Conservation (phyloP, 2,888 invertebrate species). For the Willowsia nigromaculata region DNA sequence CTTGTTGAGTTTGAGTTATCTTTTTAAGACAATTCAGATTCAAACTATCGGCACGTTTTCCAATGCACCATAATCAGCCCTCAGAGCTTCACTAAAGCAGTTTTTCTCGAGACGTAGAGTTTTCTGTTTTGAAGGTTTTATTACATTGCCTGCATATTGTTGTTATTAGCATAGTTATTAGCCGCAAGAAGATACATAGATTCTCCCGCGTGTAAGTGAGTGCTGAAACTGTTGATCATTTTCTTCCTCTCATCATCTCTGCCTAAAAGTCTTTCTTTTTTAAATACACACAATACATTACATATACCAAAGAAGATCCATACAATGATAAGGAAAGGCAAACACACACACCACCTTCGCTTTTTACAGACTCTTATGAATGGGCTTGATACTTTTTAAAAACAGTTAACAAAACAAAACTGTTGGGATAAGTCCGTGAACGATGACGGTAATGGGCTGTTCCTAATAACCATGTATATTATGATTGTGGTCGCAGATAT, state of each 20-base stretch:
- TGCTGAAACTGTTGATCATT: slow-evolving; percentile 15
- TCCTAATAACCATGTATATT: slow-evolving; percentile 1
- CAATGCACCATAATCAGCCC: neutral
- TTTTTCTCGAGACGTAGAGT: neutral
- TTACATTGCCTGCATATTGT: slow-evolving; percentile 27
- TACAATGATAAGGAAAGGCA: slow-evolving; percentile 24
- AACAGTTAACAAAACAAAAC: slow-evolving; percentile 23
- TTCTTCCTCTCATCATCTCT: slow-evolving; percentile 18
- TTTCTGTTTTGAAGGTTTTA: slow-evolving; percentile 4
- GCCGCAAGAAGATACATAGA: neutral
- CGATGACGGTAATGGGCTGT: slow-evolving; percentile 44
- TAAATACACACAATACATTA: slow-evolving; percentile 21
- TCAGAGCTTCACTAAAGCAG: slow-evolving; percentile 10
- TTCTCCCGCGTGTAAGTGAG: neutral
- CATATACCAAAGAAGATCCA: neutral
- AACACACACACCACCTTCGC: slow-evolving; percentile 34
- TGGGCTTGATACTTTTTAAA: neutral
- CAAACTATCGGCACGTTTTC: neutral
- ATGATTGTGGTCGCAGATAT: no score
- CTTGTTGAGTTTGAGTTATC: no score
- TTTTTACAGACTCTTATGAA: slow-evolving; percentile 5
- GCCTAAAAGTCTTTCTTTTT: neutral
- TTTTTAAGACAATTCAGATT: neutral
- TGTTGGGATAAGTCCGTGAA: slow-evolving; percentile 20
- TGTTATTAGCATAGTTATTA: slow-evolving; percentile 33